Evolutionary conservation across 1,140 invertebrate species (phyloP).

Genomic region (silkworm (Bombyx mori)): ASM3026992v2 NC_085124.1:8302501-8303000

Average conservation of each 20-base stretch:
- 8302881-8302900: no score
- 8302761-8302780: no score
- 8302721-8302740: constrained; percentile 53
- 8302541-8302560: constrained; percentile 37
- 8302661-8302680: constrained; percentile 29
- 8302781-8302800: no score
- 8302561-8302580: constrained; percentile 59
- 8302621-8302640: constrained; percentile 54
- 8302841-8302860: no score
- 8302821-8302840: no score
- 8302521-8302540: constrained; percentile 31
- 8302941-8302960: no score
- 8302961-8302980: no score
- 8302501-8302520: constrained; percentile 1
- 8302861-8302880: no score
- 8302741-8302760: constrained; percentile 1
- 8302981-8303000: no score
- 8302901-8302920: no score
- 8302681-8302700: constrained; percentile 40
- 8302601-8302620: constrained; percentile 53
- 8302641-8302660: constrained; percentile 37
- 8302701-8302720: constrained; percentile 59
- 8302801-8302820: no score
- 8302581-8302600: constrained; percentile 54
- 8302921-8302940: no score